Evolutionary conservation across 2,888 invertebrate genomes (phyloP), one percentile per base, ranked within the genome.

Genomic region (Oligia latruncula): DNA sequence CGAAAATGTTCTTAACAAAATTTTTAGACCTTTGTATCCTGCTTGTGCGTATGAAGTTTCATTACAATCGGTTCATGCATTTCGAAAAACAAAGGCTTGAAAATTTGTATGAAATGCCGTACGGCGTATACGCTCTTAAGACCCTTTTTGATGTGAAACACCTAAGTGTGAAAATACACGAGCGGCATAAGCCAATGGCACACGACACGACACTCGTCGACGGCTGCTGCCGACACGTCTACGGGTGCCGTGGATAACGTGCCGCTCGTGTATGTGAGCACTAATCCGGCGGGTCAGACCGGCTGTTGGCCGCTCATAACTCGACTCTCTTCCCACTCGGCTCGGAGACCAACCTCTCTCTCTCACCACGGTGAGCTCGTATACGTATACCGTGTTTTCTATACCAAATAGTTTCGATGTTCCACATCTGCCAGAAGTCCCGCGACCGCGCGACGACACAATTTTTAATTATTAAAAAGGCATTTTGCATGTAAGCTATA

Each of bases 401-500:
- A n/a, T n/a, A n/a, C 23, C n/a, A n/a, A 60, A 60, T 62, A 13
- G 2, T 62, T 13, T 62, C 5, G n/a, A 62, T 62, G 60, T 62
- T 62, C 29, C 60, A 62, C 60, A 62, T 62, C 60, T 62, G 29
- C 60, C 5, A 60, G 29, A 29, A 1, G n/a, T 4, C 29, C n/a
- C 13, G 60, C 4, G 60, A 4, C 9, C n/a, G 13, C n/a, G 60
- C 5, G 60, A 5, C 23, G 23, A 9, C 4, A n/a, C 23, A 29
- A 40, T 65, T 23, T 29, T 4, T 13, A 23, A 23, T 35, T 8
- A 52, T 55, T 58, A n/a, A n/a, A 58, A 23, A n/a, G 46, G 4
- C 17, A 65, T 72, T 11, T 58, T 40, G 23, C 17, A 43, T 81
- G 65, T 73, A 81, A 58, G 65, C 65, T 81, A 66, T 80, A 80